Conservation (phyloP, 2,113 vertebrate genomes). For the Rhodinocichla rosea region DNA sequence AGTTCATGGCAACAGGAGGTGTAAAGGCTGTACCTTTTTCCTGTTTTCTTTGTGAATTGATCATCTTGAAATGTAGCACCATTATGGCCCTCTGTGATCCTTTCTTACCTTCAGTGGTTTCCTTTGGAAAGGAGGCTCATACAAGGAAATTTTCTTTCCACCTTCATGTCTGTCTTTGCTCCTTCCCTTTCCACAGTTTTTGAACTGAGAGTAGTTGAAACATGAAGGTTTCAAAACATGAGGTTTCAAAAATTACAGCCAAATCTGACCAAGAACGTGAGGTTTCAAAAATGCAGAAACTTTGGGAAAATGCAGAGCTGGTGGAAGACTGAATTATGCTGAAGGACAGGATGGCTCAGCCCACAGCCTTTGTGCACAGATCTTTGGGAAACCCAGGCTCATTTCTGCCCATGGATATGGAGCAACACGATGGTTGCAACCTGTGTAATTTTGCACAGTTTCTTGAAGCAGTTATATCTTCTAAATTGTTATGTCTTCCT, state of each 20-base stretch:
- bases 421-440: neutral
- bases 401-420: neutral
- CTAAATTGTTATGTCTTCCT: neutral
- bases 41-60: neutral
- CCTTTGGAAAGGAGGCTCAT: neutral
- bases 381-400: neutral
- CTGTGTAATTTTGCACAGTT: neutral
- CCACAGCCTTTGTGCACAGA: neutral
- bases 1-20: neutral
- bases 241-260: neutral
- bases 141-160: neutral
- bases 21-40: neutral
- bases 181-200: neutral
- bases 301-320: neutral
- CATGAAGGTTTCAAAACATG: no score
- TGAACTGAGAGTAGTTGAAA: neutral
- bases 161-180: neutral
- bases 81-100: fast-evolving
- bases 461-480: neutral
- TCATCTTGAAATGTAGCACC: fast-evolving
- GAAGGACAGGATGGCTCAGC: neutral
- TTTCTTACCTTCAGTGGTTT: neutral
- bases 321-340: neutral
- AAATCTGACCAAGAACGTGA: neutral
- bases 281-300: neutral